Conservation (phyloP, 30 jellyfish, hydroid and myxozoan species). For the Clytia hemisphaerica region DNA sequence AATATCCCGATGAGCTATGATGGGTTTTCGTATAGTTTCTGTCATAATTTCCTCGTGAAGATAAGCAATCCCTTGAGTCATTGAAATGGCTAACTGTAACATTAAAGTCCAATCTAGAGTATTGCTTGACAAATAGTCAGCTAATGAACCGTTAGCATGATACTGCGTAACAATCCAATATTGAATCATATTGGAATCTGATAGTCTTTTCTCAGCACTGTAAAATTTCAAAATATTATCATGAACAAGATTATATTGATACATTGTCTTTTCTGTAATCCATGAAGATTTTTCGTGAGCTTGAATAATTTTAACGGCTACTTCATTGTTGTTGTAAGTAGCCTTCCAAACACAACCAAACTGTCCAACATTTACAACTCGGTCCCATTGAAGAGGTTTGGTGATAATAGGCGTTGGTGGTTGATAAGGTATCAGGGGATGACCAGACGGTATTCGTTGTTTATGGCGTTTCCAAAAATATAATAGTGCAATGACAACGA, state of each 20-base stretch:
- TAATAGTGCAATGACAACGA: conserved; percentile 43
- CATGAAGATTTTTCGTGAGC: conserved; percentile 80
- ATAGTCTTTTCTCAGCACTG: conserved; percentile 65
- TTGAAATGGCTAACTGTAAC: conserved; percentile 43
- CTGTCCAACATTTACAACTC: conserved; percentile 75
- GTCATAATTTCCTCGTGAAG: conserved; percentile 58
- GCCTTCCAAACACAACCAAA: conserved; percentile 81
- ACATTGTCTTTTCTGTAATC: conserved; percentile 68
- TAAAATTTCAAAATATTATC: conserved; percentile 58
- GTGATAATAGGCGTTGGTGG: conserved; percentile 83
- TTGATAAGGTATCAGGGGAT: neutral
- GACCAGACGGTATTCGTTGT: conserved; percentile 24
- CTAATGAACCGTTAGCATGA: conserved; percentile 74
- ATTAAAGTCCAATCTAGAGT: conserved; percentile 52
- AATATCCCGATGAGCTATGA: conserved; percentile 89
- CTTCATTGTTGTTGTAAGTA: conserved; percentile 35
- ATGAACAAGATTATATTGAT: conserved; percentile 53
- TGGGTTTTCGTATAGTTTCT: conserved; percentile 52
- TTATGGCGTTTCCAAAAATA: conserved; percentile 78
- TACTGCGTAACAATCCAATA: conserved; percentile 87
- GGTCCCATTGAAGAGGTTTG: conserved; percentile 53
- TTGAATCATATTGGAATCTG: conserved; percentile 30
- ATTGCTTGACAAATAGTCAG: conserved; percentile 48
- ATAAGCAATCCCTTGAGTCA: conserved; percentile 80
- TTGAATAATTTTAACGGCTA: conserved; percentile 73